A percentile compares a stretch with the other conserved stretches of the same genome.
Conservation (phyloP, 2,888 invertebrate genomes). For the Smittia aterrima region DNA sequence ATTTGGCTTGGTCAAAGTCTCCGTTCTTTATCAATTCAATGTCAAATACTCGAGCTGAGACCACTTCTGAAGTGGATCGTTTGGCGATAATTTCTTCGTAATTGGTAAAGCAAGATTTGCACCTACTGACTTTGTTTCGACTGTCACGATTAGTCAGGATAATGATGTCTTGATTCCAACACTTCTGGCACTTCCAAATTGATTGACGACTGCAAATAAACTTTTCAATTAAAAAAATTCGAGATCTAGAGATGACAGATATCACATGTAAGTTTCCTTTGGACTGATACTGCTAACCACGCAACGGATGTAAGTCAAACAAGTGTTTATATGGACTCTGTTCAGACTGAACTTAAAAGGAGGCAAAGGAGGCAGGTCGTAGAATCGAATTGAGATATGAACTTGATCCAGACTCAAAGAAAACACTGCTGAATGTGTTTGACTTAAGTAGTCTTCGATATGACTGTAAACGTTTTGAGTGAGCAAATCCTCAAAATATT, state of each 20-base stretch:
- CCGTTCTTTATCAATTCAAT: background rate
- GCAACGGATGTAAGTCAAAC: constrained; percentile 12
- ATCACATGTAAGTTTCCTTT: constrained; percentile 20
- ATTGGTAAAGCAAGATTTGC: background rate
- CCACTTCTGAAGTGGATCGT: constrained; percentile 9
- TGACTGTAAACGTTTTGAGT: background rate
- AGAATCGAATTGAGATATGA: background rate
- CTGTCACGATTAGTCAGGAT: background rate
- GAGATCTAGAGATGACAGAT: background rate
- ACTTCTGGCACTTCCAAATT: constrained; percentile 22
- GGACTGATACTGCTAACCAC: constrained; percentile 12
- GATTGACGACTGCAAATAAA: constrained; percentile 22
- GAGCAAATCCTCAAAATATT: background rate
- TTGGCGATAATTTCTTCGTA: background rate
- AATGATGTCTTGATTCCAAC: background rate
- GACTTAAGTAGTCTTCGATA: too few species aligned
- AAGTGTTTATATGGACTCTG: background rate
- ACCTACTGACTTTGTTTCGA: background rate
- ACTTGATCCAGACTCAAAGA: background rate
- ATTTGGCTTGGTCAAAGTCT: background rate
- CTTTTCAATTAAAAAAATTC: background rate
- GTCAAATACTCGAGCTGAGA: background rate
- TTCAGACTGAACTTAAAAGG: background rate
- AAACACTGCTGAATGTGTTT: background rate
- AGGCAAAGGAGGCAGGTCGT: background rate